Percentiles rank a stretch among this genome's conserved stretches.
Conservation (phyloP, 2,797 vertebrate species). For the Rhynchotus rufescens region DNA sequence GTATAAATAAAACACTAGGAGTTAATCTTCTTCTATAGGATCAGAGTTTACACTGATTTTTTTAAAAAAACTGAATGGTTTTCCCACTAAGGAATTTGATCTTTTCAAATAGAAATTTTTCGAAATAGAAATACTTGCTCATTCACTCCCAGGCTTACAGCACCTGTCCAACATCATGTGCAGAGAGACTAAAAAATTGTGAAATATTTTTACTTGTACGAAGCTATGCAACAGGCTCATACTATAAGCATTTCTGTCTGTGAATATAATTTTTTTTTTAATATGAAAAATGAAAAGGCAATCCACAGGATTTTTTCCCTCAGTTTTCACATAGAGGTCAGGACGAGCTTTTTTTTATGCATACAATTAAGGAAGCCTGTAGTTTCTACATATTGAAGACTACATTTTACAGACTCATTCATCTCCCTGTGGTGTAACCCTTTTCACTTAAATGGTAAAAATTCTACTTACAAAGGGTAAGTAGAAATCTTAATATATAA, state of each 20-base stretch:
- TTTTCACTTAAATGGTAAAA: background rate
- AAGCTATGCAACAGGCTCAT: background rate
- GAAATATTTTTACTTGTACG: background rate
- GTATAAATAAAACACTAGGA: background rate
- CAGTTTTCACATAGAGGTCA: background rate
- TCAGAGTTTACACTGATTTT: background rate
- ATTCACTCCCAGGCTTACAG: background rate
- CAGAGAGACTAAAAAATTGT: background rate
- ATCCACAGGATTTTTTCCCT: background rate
- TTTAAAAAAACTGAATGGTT: background rate
- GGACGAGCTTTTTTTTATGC: background rate
- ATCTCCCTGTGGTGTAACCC: background rate
- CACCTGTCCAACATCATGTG: accelerated
- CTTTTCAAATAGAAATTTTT: background rate
- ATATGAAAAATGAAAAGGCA: background rate
- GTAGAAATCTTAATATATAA: conserved; percentile 5
- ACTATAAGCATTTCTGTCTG: background rate
- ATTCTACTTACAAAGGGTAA: background rate
- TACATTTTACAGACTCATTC: background rate
- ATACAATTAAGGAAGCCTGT: background rate
- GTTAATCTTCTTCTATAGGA: background rate
- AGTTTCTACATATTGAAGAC: background rate
- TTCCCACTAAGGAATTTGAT: background rate
- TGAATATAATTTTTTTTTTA: background rate
- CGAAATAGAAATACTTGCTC: background rate